phyloP scores from a whole-genome alignment of 37 sponge, comb jelly and placozoan species.

The Agelas oroides region DNA sequence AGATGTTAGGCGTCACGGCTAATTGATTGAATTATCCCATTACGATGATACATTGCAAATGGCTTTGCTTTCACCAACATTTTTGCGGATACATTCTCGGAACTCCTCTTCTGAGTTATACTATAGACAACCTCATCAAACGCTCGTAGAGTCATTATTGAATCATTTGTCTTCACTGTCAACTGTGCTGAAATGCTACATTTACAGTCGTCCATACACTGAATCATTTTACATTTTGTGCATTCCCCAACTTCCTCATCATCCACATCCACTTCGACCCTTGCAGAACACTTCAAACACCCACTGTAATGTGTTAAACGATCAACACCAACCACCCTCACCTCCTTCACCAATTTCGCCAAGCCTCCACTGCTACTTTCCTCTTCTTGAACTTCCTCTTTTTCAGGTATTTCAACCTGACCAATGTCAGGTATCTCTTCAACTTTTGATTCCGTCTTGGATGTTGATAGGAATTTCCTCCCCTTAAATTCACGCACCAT shows the following conservation, averaged over 20 bases:
- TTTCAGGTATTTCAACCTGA: neutral
- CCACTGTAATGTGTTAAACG: neutral
- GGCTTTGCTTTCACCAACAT: neutral
- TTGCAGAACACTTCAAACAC: slow-evolving; percentile 17
- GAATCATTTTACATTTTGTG: slow-evolving; percentile 6
- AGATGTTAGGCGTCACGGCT: neutral
- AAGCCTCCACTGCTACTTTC: neutral
- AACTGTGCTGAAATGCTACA: neutral
- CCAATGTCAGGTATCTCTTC: neutral
- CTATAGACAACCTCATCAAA: slow-evolving; percentile 1
- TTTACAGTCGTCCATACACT: neutral
- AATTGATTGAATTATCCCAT: neutral
- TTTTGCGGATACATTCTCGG: neutral
- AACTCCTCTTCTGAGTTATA: neutral
- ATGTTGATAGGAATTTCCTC: neutral
- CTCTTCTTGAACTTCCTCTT: neutral
- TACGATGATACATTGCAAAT: neutral
- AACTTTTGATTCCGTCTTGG: neutral
- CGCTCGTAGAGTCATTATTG: neutral
- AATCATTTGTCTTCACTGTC: neutral
- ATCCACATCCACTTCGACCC: neutral
- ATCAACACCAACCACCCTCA: neutral
- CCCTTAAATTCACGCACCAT: neutral
- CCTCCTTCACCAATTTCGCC: neutral
- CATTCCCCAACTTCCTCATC: slow-evolving; percentile 4